These are phyloP conservation scores for Wasmannia auropunctata DNA, from an alignment of 1,140 invertebrate species.

Conservation along the genomic window DNA sequence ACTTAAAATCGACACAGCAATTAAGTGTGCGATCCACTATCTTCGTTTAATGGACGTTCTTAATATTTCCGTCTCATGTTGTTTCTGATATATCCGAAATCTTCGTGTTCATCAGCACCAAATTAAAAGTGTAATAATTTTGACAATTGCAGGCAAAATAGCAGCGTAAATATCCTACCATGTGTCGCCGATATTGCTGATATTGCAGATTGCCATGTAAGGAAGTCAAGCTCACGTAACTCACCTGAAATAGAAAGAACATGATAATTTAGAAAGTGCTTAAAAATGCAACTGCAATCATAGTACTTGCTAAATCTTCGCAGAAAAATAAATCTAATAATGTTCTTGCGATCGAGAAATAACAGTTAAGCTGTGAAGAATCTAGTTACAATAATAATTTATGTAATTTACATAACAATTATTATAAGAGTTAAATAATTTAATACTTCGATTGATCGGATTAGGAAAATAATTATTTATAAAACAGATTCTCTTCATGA, in stretches of 20 bases:
- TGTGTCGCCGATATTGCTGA: neutral
- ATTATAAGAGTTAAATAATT: neutral
- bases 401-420: neutral
- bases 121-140: neutral
- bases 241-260: constrained; percentile 42
- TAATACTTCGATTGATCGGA: neutral
- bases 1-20: neutral
- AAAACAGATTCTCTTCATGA: neutral
- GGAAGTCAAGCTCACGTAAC: constrained; percentile 1
- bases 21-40: neutral
- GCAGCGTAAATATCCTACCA: constrained; percentile 13
- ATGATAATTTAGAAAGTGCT: neutral
- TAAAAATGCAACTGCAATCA: neutral
- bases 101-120: neutral
- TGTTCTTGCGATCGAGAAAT: neutral
- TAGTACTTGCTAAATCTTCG: neutral
- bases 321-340: neutral
- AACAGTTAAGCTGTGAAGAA: too few relatives aligned
- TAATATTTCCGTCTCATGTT: neutral
- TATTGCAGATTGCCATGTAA: neutral
- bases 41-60: neutral
- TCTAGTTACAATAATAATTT: too few relatives aligned
- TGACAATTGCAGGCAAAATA: neutral
- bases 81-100: neutral
- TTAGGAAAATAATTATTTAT: neutral